Conservation (phyloP, 2,888 invertebrate species). For the Cyclophora albipunctata region DNA sequence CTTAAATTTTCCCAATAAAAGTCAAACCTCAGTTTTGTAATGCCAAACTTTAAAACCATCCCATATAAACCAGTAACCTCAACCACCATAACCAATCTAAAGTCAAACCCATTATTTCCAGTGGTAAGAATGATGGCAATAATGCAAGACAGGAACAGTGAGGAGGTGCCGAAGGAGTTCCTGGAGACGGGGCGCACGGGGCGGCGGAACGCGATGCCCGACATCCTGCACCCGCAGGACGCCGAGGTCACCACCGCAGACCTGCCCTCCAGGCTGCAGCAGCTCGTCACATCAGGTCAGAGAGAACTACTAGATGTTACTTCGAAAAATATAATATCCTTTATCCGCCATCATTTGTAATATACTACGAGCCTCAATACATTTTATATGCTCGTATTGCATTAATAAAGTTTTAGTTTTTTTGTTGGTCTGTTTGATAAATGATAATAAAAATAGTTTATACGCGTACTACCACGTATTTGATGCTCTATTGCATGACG, state of each 20-base stretch:
- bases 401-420: no score
- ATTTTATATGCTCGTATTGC: background rate
- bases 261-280: slow-evolving; percentile 83
- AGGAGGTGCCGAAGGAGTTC: slow-evolving; percentile 83
- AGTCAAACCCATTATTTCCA: slow-evolving; percentile 29
- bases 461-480: no score
- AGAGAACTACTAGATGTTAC: background rate
- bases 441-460: no score
- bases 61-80: no score
- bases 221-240: slow-evolving; percentile 84
- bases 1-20: no score
- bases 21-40: no score
- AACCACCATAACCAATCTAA: no score
- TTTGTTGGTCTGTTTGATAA: slow-evolving; percentile 9
- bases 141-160: slow-evolving; percentile 74
- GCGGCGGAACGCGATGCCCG: slow-evolving; percentile 90
- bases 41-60: no score
- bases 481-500: no score
- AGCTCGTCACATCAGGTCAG: slow-evolving; percentile 79
- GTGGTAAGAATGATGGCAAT: slow-evolving; percentile 78
- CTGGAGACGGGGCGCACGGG: slow-evolving; percentile 90
- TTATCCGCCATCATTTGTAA: no score
- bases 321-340: no score
- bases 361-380: background rate
- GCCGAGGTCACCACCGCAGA: slow-evolving; percentile 84